Percentiles rank a stretch among this genome's conserved stretches.
Evolutionary conservation across 2,797 vertebrate species (phyloP).

Genomic region (Lepidocolaptes lacrymiger): DNA sequence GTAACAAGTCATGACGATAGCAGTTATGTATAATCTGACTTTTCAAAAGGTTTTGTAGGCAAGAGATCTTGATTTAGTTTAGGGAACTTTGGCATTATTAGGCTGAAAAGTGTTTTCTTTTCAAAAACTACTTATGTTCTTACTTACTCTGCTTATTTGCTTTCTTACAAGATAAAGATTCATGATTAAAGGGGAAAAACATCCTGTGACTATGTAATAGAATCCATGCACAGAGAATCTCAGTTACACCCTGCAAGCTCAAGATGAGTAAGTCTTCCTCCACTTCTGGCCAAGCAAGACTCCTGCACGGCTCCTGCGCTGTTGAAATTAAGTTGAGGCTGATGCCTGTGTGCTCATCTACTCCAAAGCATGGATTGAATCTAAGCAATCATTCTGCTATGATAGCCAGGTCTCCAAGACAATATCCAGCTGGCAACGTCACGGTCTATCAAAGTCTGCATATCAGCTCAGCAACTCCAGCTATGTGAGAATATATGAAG

Average conservation of each 20-base stretch:
- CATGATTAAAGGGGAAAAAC: neutral
- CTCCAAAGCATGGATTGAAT: neutral
- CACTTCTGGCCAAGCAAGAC: neutral
- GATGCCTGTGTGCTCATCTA: accelerated
- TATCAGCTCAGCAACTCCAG: neutral
- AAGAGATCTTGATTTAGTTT: neutral
- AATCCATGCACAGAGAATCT: neutral
- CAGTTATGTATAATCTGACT: neutral
- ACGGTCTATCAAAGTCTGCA: neutral
- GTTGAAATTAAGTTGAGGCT: neutral
- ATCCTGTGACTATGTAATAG: neutral
- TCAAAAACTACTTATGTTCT: neutral
- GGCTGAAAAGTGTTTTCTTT: neutral
- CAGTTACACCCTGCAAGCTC: neutral
- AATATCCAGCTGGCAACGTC: accelerated
- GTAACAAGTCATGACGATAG: neutral
- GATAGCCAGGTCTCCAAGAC: neutral
- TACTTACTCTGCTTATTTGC: neutral
- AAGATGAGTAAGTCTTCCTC: neutral
- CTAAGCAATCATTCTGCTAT: neutral
- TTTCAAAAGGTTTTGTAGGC: neutral
- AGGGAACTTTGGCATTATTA: neutral
- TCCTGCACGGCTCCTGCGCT: accelerated
- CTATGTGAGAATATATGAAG: neutral
- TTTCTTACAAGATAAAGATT: neutral